Conservation (phyloP, 2,797 vertebrate species). For the Xiphophorus birchmanni region DNA sequence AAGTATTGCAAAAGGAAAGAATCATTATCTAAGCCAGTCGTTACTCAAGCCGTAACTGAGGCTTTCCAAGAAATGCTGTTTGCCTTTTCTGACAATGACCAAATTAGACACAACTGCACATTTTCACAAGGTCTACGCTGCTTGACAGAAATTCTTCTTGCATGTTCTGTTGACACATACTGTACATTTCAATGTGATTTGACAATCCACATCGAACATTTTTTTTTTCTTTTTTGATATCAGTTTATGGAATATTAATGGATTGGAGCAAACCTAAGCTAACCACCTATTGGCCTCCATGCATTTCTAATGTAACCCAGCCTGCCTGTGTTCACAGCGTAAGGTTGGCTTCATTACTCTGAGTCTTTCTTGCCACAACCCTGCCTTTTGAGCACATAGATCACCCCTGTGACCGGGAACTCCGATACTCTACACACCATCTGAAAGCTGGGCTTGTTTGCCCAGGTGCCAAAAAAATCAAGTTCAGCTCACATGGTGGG, state of each 20-base stretch:
- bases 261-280: conserved; percentile 75
- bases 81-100: conserved; percentile 74
- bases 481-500: conserved; percentile 83
- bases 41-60: conserved; percentile 70
- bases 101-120: conserved; percentile 66
- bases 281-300: conserved; percentile 83
- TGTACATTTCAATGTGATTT: conserved; percentile 68
- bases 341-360: conserved; percentile 79
- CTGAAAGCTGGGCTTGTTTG: conserved; percentile 80
- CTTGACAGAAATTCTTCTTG: conserved; percentile 69
- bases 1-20: conserved; percentile 77
- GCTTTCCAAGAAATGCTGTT: conserved; percentile 76
- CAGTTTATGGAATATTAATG: conserved; percentile 81
- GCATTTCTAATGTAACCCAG: conserved; percentile 80
- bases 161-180: conserved; percentile 72
- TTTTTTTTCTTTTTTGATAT: conserved; percentile 75
- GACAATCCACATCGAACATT: conserved; percentile 70
- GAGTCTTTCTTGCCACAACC: conserved; percentile 77
- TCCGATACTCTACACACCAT: conserved; percentile 78
- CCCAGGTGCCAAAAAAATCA: conserved; percentile 88
- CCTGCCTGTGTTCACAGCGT: conserved; percentile 72
- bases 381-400: conserved; percentile 79
- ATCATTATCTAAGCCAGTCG: conserved; percentile 69
- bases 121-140: conserved; percentile 63
- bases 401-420: conserved; percentile 79